Percentiles rank a stretch among this genome's conserved stretches.
phyloP scores from a whole-genome alignment of 2,797 vertebrate species.

The Siniperca undulata region DNA sequence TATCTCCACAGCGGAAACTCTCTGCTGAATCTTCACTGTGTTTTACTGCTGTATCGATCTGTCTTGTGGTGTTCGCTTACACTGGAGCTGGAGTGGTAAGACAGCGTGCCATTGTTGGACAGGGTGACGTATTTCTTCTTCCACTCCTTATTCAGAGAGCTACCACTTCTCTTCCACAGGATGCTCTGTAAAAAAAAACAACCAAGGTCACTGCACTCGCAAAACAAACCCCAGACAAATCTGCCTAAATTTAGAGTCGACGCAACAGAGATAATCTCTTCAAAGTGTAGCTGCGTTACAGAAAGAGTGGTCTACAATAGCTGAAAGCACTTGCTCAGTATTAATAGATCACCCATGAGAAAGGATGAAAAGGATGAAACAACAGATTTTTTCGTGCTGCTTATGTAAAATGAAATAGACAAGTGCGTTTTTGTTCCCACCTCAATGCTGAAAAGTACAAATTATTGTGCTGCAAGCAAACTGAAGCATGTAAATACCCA shows the following conservation, averaged over 20 bases:
- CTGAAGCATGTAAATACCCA: conserved; percentile 11
- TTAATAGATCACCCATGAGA: conserved; percentile 66
- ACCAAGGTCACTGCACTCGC: conserved; percentile 24
- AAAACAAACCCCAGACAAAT: background rate
- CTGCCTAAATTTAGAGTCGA: conserved; percentile 55
- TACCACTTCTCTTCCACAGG: conserved; percentile 95
- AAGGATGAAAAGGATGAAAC: conserved; percentile 56
- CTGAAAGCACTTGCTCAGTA: conserved; percentile 50
- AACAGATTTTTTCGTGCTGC: conserved; percentile 20
- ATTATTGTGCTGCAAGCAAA: conserved; percentile 7
- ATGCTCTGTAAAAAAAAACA: conserved; percentile 86
- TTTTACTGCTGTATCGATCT: conserved; percentile 46
- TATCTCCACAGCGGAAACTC: background rate
- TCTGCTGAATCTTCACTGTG: conserved; percentile 20
- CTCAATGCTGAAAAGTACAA: conserved; percentile 6
- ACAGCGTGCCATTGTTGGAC: conserved; percentile 92
- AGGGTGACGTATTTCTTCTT: conserved; percentile 98
- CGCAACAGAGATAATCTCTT: conserved; percentile 24
- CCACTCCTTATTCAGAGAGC: conserved; percentile 98
- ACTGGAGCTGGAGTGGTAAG: conserved; percentile 94
- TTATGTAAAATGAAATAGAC: conserved; percentile 65
- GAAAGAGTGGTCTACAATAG: conserved; percentile 22
- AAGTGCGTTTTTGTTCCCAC: conserved; percentile 33
- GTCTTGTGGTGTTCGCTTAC: conserved; percentile 84
- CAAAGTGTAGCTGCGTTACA: conserved; percentile 32